Base-by-base conservation (phyloP, 2,797 vertebrate species). In the Eupleurogrammus muticus region DNA sequence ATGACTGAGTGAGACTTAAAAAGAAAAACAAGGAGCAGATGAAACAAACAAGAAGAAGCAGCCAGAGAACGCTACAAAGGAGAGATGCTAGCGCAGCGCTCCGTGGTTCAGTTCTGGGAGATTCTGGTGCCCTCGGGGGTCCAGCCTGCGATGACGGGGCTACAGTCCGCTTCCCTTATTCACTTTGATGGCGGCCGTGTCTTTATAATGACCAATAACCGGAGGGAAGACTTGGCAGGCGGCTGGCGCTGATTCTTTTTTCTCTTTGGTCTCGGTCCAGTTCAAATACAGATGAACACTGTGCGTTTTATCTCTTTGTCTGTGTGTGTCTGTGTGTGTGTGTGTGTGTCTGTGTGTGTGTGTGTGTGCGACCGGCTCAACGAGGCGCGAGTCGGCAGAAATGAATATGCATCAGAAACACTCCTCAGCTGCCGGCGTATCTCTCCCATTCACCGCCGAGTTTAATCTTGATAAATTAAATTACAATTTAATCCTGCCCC, bases 381-480 rank as follows among this genome's bases (percentile, higher is more conserved):
- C 2, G 12, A 54, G 50, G 51, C 51, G 24, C 24, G 52, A 13
- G 38, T 55, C 19, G 23, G 10, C 48, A 21, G 13, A 2, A 24
- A 38, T 59, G 21, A 35, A 16, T 48, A 19, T 59, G 35, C 36
- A 54, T 2, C 12, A 0, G 32, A 11, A 0, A 4, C n/a, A 46
- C 17, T 34, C 69, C 42, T 51, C 2, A 8, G 34, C 62, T 70
- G 53, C 53, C 20, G 46, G 34, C 3, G 9, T 13, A 34, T 61
- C 38, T 32, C 66, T 68, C 50, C 38, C 36, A 72, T 21, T 64
- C 1, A 5, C 47, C 32, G 36, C 28, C 38, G 48, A 60, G 75
- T 78, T 69, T 77, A 85, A 87, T 81, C 85, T 71, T 47, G 57
- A 54, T 23, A 64, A 82, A 82, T 74, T 83, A 59, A 83, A 85